These are phyloP conservation scores for Dryococelus australis DNA, from an alignment of 2,888 invertebrate genomes.

Conservation along the genomic window DNA sequence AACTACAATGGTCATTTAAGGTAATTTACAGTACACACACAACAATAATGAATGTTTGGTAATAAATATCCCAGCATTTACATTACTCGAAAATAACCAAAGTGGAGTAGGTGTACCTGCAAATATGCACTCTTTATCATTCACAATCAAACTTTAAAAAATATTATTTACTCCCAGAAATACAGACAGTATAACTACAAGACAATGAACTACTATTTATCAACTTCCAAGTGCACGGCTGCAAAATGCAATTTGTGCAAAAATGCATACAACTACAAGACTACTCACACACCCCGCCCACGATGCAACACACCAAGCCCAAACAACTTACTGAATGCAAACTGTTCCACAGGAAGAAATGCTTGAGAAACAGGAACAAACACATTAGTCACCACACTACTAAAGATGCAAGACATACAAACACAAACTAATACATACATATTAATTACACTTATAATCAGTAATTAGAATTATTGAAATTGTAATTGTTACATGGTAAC, in stretches of 20 bases:
- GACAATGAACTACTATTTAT: background rate
- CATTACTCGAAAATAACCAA: no score
- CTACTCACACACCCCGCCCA: background rate
- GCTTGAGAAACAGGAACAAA: constrained; percentile 20
- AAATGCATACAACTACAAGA: background rate
- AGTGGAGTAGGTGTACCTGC: no score
- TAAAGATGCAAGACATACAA: background rate
- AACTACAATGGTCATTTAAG: no score
- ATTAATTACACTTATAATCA: no score
- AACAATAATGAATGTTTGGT: no score
- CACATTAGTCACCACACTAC: constrained; percentile 11
- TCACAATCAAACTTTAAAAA: no score
- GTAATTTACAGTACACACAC: no score
- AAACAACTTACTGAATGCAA: constrained; percentile 22
- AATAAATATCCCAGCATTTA: no score
- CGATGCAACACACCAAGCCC: constrained; percentile 25
- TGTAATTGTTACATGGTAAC: background rate
- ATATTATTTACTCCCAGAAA: background rate
- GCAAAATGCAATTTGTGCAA: background rate
- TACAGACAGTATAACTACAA: background rate
- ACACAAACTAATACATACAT: background rate
- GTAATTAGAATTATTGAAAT: no score
- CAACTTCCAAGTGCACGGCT: background rate
- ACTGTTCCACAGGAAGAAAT: constrained; percentile 23
- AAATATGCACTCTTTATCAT: no score